phyloP scores from a whole-genome alignment of 2,888 invertebrate species.

The Pollenia amentaria region DNA sequence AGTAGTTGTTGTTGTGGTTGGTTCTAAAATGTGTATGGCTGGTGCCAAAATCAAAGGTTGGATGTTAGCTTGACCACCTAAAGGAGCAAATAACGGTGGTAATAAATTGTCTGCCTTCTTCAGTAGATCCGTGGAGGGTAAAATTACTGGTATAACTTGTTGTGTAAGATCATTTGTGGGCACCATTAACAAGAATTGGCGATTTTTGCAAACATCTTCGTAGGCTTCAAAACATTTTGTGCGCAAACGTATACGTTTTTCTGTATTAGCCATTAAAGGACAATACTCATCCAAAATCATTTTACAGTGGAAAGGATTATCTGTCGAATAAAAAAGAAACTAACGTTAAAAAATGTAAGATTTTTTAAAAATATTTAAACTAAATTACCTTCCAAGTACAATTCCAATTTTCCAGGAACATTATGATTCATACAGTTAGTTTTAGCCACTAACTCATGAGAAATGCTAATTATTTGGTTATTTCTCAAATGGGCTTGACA shows the following conservation, averaged over 20 bases:
- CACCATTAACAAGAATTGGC: constrained; percentile 76
- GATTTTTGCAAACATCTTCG: constrained; percentile 82
- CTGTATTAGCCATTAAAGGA: constrained; percentile 89
- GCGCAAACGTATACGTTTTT: constrained; percentile 89
- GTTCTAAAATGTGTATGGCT: constrained; percentile 67
- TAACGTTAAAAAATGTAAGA: too few species aligned
- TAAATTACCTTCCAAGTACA: constrained; percentile 90
- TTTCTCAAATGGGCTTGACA: constrained; percentile 92
- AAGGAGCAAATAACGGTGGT: constrained; percentile 80
- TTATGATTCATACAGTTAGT: constrained; percentile 92
- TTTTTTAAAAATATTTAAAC: background rate
- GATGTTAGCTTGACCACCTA: constrained; percentile 77
- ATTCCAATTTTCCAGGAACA: constrained; percentile 88
- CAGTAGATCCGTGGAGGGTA: constrained; percentile 79
- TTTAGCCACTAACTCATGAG: constrained; percentile 91
- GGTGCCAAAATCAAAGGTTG: constrained; percentile 78
- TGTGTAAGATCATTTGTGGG: constrained; percentile 80
- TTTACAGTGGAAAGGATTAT: constrained; percentile 93
- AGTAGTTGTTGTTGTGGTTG: constrained; percentile 75
- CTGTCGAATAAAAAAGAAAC: constrained; percentile 84
- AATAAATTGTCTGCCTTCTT: constrained; percentile 79
- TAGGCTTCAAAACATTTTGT: constrained; percentile 86
- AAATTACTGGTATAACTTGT: constrained; percentile 81
- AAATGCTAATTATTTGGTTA: constrained; percentile 90
- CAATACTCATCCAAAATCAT: constrained; percentile 89